Evolutionary conservation across 2,113 vertebrate species (phyloP).

Genomic region (Illadopsis cleaveri): DNA sequence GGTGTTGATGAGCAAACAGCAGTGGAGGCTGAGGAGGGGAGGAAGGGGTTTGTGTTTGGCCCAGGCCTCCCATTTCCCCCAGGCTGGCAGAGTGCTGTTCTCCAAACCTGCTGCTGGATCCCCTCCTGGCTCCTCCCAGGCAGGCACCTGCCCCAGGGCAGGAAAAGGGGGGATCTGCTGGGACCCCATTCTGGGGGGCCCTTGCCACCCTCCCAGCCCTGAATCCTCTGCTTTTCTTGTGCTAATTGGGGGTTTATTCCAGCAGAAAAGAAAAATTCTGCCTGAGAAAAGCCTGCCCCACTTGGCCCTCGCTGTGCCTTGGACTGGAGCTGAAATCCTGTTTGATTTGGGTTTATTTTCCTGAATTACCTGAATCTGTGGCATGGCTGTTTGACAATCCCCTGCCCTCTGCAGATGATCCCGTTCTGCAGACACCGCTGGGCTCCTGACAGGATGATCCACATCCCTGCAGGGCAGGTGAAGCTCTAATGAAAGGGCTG

Average conservation of each 20-base stretch:
- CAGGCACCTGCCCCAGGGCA: neutral
- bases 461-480: neutral
- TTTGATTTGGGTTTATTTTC: neutral
- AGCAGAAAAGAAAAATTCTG: neutral
- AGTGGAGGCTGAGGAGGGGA: neutral
- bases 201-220: neutral
- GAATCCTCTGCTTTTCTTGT: neutral
- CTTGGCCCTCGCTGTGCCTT: neutral
- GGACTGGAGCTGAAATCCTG: neutral
- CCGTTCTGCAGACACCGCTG: neutral
- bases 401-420: neutral
- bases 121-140: neutral
- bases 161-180: neutral
- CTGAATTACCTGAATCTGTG: neutral
- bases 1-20: neutral
- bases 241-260: neutral
- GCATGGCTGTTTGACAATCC: neutral
- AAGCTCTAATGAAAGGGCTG: neutral
- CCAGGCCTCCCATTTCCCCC: neutral
- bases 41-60: neutral
- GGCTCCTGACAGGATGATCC: neutral
- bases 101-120: neutral
- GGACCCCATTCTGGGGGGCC: neutral
- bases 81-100: accelerated
- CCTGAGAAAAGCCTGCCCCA: neutral